Percentiles rank a stretch among this genome's conserved stretches.
These are phyloP conservation scores for Frieseomelitta varia DNA, from an alignment of 1,140 invertebrate species.

Conservation along the genomic window DNA sequence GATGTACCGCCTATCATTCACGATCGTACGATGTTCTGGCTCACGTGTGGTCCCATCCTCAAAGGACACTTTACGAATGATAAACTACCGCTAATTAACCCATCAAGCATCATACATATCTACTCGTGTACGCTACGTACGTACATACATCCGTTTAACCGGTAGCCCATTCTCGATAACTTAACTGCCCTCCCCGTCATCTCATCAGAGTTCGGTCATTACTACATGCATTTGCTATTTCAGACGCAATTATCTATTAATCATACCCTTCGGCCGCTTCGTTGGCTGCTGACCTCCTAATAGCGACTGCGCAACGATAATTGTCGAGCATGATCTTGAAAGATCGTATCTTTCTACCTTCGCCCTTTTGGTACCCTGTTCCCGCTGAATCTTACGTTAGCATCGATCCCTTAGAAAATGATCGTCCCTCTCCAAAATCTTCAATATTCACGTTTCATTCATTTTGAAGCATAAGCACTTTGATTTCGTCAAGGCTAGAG, in stretches of 20 bases:
- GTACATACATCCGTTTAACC: slow-evolving; percentile 9
- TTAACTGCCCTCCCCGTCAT: neutral
- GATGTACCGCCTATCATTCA: neutral
- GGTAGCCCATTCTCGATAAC: slow-evolving; percentile 10
- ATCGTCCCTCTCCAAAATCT: neutral
- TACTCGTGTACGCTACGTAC: neutral
- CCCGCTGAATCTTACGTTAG: neutral
- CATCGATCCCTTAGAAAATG: neutral
- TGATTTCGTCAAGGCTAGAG: neutral
- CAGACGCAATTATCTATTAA: slow-evolving; percentile 20
- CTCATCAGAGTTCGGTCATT: slow-evolving; percentile 21
- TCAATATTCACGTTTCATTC: neutral
- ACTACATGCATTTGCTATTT: slow-evolving; percentile 12
- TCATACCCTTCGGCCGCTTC: neutral
- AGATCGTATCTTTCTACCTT: neutral
- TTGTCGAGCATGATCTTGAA: neutral
- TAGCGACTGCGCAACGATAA: neutral
- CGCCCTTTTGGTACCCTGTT: neutral
- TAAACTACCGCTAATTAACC: slow-evolving; percentile 15
- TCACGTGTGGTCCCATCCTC: neutral
- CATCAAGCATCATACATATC: slow-evolving; percentile 6
- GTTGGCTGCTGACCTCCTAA: slow-evolving; percentile 12
- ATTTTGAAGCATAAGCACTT: neutral
- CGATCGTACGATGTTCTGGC: neutral
- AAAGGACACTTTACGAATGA: slow-evolving; percentile 7